These are phyloP conservation scores for Meloidogyne floridensis DNA, from an alignment of 1,140 invertebrate species.

Conservation along the genomic window DNA sequence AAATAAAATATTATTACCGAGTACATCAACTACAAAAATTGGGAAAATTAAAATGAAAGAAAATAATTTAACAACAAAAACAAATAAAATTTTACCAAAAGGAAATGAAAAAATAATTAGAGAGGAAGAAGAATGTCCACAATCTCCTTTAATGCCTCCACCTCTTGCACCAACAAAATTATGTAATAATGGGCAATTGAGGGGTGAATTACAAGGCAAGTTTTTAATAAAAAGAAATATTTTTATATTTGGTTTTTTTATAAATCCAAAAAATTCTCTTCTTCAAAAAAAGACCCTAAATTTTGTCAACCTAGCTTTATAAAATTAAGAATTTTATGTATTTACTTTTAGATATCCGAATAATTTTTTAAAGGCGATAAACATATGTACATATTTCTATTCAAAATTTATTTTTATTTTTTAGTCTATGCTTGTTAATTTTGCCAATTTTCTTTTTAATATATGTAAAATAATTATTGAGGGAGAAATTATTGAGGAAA, in stretches of 20 bases:
- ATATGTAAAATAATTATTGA: background rate
- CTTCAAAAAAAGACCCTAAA: no score
- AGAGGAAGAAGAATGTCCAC: constrained; percentile 16
- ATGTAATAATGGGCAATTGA: background rate
- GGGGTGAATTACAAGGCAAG: constrained; percentile 13
- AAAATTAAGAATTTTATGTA: no score
- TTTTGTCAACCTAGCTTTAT: no score
- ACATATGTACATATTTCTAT: no score
- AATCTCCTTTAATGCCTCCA: constrained; percentile 24
- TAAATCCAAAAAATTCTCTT: no score
- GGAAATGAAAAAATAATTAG: background rate
- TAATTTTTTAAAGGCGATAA: no score
- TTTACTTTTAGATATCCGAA: no score
- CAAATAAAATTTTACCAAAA: background rate
- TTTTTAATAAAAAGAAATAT: background rate
- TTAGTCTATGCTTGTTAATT: no score
- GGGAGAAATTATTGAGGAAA: background rate
- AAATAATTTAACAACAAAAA: background rate
- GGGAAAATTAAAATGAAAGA: background rate
- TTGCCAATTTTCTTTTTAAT: no score
- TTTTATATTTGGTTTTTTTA: no score
- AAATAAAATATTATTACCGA: constrained; percentile 1
- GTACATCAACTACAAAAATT: background rate
- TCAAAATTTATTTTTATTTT: no score
- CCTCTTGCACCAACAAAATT: constrained; percentile 24